Evolutionary conservation across 2,888 invertebrate genomes (phyloP).

Genomic region (Dicycla oo): DNA sequence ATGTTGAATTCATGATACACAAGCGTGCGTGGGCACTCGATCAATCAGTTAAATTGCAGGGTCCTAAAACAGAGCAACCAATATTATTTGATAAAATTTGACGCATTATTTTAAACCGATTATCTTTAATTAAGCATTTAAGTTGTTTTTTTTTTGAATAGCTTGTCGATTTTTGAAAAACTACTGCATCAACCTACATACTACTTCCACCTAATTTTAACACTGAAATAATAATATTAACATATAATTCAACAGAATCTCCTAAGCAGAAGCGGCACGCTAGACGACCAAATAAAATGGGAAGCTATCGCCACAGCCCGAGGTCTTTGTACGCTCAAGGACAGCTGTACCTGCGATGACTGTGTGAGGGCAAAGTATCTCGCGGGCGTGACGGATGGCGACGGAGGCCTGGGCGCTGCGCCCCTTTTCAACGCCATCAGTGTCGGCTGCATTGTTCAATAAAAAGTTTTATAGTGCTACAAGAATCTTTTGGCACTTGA

Average conservation of each 20-base stretch:
- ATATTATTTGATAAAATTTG: too few relatives aligned
- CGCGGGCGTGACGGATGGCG: constrained; percentile 80
- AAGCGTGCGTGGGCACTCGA: too few relatives aligned
- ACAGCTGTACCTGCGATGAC: constrained; percentile 82
- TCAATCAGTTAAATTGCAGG: too few relatives aligned
- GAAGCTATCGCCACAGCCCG: constrained; percentile 86
- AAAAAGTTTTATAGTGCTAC: constrained; percentile 15
- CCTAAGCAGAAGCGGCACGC: constrained; percentile 78
- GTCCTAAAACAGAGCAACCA: too few relatives aligned
- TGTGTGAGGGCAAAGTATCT: constrained; percentile 79
- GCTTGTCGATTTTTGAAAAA: too few relatives aligned
- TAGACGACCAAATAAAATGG: constrained; percentile 87
- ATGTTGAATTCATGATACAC: too few relatives aligned
- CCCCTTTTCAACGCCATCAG: constrained; percentile 81
- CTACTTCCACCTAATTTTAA: too few relatives aligned
- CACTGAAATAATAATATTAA: not conserved
- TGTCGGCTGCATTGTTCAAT: constrained; percentile 82
- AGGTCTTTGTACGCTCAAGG: constrained; percentile 84
- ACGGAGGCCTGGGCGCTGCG: constrained; percentile 83
- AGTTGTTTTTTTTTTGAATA: too few relatives aligned
- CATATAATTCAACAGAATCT: constrained; percentile 75
- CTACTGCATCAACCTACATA: too few relatives aligned
- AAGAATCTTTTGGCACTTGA: not conserved
- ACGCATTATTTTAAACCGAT: too few relatives aligned
- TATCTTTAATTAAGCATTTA: too few relatives aligned